Conservation (phyloP, 2,113 vertebrate species). For the Mesembrinibis cayennensis region DNA sequence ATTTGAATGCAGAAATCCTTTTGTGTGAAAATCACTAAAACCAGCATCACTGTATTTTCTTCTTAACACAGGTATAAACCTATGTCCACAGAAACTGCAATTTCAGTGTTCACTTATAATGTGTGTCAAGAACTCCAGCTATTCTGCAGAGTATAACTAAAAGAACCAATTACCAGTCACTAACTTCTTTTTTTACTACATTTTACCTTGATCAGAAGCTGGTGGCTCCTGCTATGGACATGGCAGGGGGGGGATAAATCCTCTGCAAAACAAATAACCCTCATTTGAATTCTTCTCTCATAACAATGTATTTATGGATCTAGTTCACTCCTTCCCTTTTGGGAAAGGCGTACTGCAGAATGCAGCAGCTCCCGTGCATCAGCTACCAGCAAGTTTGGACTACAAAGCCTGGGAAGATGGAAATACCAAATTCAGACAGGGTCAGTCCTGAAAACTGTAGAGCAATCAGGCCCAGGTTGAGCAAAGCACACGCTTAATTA, state of each 20-base stretch:
- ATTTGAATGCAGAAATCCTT: background rate
- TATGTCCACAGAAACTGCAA: background rate
- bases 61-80: background rate
- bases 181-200: background rate
- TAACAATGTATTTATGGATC: background rate
- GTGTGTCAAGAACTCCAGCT: background rate
- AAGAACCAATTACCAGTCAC: background rate
- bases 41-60: background rate
- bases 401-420: background rate
- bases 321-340: background rate
- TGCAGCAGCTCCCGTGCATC: accelerated
- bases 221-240: background rate
- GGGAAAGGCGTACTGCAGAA: background rate
- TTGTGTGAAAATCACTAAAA: background rate
- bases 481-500: background rate
- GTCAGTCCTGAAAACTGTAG: background rate
- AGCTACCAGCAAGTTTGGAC: accelerated
- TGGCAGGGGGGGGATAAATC: background rate
- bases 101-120: background rate
- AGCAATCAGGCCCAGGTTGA: background rate
- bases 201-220: conserved; percentile 23
- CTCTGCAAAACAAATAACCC: background rate
- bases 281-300: background rate
- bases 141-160: background rate
- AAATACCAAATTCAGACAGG: background rate